These are phyloP conservation scores for Hydractinia echinata DNA, from an alignment of 30 jellyfish, hydroid and myxozoan genomes.

Conservation along the genomic window DNA sequence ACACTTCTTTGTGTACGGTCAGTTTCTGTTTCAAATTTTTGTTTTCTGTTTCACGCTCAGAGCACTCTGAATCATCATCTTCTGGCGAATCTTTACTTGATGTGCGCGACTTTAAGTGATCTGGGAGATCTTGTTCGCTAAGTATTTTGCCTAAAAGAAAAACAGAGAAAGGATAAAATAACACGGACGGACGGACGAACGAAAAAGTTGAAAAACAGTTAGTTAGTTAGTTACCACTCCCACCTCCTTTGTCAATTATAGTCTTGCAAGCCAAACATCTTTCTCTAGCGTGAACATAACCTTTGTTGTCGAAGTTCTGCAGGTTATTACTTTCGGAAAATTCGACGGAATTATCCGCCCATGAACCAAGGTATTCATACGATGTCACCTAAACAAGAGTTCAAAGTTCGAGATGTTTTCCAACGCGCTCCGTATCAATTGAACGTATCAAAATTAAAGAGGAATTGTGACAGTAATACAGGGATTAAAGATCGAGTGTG, in stretches of 20 bases:
- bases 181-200: not conserved
- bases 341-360: constrained; percentile 68
- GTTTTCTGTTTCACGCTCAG: constrained; percentile 14
- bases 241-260: not conserved
- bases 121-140: constrained; percentile 3
- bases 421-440: too few relatives aligned
- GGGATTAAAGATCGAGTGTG: too few relatives aligned
- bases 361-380: constrained; percentile 70
- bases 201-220: not conserved
- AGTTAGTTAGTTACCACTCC: not conserved
- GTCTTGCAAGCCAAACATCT: constrained; percentile 37
- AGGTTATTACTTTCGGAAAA: constrained; percentile 31
- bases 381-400: constrained; percentile 29
- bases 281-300: constrained; percentile 37
- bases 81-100: constrained; percentile 14
- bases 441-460: too few relatives aligned
- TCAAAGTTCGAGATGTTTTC: too few relatives aligned
- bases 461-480: too few relatives aligned
- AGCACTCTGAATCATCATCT: constrained; percentile 22
- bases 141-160: not conserved
- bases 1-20: constrained; percentile 52
- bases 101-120: constrained; percentile 7
- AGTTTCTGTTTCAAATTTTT: constrained; percentile 15
- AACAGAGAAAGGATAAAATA: not conserved
- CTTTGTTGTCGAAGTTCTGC: constrained; percentile 3